Percentiles rank a stretch among this genome's conserved stretches.
These are phyloP conservation scores for Lymantria monacha DNA, from an alignment of 2,888 invertebrate genomes.

Conservation along the genomic window DNA sequence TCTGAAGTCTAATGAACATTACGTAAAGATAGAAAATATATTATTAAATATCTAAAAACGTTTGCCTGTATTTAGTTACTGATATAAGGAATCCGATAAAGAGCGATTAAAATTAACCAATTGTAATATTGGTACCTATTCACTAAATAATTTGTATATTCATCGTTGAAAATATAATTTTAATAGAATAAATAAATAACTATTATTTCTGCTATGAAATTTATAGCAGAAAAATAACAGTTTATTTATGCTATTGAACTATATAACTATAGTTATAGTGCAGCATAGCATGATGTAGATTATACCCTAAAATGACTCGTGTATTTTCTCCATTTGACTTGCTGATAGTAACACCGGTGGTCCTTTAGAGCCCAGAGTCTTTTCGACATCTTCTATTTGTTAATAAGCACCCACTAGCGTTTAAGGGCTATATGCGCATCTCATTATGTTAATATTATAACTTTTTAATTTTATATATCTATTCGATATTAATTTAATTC, in stretches of 20 bases:
- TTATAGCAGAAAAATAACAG: no score
- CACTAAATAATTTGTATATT: no score
- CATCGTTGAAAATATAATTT: no score
- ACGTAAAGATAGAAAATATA: no score
- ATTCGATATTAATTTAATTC: neutral
- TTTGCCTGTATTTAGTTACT: no score
- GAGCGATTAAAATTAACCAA: no score
- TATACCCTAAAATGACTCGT: conserved; percentile 55
- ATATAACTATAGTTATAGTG: neutral
- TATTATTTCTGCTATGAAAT: no score
- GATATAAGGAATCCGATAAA: no score
- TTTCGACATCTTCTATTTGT: conserved; percentile 61
- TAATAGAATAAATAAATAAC: no score
- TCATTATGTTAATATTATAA: conserved; percentile 39
- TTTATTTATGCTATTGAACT: neutral
- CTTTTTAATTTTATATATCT: conserved; percentile 23
- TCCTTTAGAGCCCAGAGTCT: conserved; percentile 43
- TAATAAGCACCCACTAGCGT: conserved; percentile 51
- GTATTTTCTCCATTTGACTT: conserved; percentile 60
- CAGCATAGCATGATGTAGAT: conserved; percentile 18
- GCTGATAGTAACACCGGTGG: conserved; percentile 71
- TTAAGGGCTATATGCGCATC: conserved; percentile 26
- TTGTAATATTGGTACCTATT: no score
- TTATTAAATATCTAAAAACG: no score
- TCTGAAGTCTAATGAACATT: no score